Evolutionary conservation across 2,113 vertebrate species (phyloP), one percentile per base, ranked within the genome.

Genomic region (Syngnathus floridae): DNA sequence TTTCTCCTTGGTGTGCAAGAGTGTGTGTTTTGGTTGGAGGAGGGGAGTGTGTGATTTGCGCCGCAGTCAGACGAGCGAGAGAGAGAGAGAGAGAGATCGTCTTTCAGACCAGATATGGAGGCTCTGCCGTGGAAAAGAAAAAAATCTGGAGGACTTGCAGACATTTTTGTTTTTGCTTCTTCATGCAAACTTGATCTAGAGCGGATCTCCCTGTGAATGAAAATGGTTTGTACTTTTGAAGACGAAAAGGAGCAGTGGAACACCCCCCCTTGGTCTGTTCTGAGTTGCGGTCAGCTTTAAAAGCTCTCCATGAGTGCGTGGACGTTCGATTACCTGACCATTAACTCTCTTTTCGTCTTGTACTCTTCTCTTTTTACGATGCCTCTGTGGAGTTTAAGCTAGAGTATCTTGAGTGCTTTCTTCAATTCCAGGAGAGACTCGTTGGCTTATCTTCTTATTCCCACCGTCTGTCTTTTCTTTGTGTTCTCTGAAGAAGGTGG

Each of bases 61-160:
- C 76, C 56, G 78, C 77, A 79, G 79, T 77, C 69, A 68, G 79
- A 77, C 64, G 74, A 76, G 40, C 12, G 38, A 40, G 76, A 84
- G 77, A 86, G 84, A 77, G 40, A 12, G 38, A 40, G 76, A 84
- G 77, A 84, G 77, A 86, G 84, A 77, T 86, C 72, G 80, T 70
- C 69, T 83, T 83, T 73, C 80, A 77, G 75, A 54, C 37, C 76
- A 82, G 80, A 80, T 83, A 79, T 78, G 77, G 81, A 83, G 72
- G 64, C 77, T 82, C 73, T 0, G 65, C 58, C 67, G 37, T 31
- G 60, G 65, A 64, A 67, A 74, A 67, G 74, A 75, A 74, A 71
- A 57, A 67, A 51, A 37, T 22, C 16, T 7, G 52, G 10, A 62
- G 73, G 45, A 62, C 61, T 54, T 62, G 37, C 26, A 31, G 26